phyloP scores from a whole-genome alignment of 1,140 invertebrate species.

The Tetragonula clypearis region DNA sequence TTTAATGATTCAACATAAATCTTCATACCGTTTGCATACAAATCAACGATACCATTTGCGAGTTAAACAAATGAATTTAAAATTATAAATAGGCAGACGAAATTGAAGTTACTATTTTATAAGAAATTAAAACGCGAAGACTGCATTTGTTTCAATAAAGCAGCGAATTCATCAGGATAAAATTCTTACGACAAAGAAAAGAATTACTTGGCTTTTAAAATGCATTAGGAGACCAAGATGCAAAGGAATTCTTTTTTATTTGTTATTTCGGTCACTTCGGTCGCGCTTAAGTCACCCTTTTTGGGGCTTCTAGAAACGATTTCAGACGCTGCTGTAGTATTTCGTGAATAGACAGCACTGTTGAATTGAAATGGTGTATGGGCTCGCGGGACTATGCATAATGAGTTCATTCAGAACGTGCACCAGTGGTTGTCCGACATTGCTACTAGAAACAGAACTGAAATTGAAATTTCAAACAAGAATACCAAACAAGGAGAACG shows the following conservation, averaged over 20 bases:
- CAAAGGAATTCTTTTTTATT: constrained; percentile 25
- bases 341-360: constrained; percentile 71
- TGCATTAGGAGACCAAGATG: background rate
- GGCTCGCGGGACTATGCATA: constrained; percentile 62
- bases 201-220: background rate
- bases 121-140: background rate
- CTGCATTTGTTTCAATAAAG: too few species aligned
- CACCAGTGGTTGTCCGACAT: constrained; percentile 60
- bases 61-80: background rate
- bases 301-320: constrained; percentile 30
- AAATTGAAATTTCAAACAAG: background rate
- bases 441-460: background rate
- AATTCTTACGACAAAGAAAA: background rate
- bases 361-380: constrained; percentile 72
- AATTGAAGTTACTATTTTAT: background rate
- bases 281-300: constrained; percentile 50
- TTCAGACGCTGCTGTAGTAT: constrained; percentile 49
- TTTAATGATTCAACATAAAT: too few species aligned
- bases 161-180: background rate
- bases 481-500: too few species aligned
- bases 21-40: too few species aligned
- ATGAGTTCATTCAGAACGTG: constrained; percentile 71
- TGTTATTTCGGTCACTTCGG: constrained; percentile 34
- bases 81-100: background rate
- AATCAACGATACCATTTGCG: too few species aligned